phyloP scores from a whole-genome alignment of 2,888 invertebrate species.

The Acholoe squamosa region DNA sequence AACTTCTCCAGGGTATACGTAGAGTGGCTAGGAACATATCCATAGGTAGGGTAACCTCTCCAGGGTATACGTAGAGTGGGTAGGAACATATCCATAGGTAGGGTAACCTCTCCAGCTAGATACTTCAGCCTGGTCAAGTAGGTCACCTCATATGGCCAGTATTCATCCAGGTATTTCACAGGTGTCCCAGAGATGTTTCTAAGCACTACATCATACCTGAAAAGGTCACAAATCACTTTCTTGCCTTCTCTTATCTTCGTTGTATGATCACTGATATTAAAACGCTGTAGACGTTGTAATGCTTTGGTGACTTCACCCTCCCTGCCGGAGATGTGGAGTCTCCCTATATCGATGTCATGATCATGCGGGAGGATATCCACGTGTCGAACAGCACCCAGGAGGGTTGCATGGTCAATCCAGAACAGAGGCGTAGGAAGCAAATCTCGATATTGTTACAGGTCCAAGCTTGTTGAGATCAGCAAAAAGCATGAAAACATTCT shows the following conservation, averaged over 20 bases:
- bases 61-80: neutral
- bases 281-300: neutral
- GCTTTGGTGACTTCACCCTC: neutral
- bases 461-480: too few species aligned
- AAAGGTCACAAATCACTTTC: conserved; percentile 21
- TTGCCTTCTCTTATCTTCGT: neutral
- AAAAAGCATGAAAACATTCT: too few species aligned
- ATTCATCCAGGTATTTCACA: neutral
- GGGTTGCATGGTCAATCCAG: conserved; percentile 52
- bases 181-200: neutral
- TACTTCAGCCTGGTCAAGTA: neutral
- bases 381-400: conserved; percentile 7
- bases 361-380: conserved; percentile 14
- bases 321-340: neutral
- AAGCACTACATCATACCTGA: neutral
- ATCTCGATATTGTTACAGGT: too few species aligned
- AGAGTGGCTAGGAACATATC: too few species aligned
- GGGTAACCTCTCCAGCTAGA: neutral
- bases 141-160: neutral
- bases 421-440: too few species aligned
- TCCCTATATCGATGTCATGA: conserved; percentile 25
- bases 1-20: too few species aligned
- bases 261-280: neutral
- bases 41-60: too few species aligned
- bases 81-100: neutral